A percentile compares a stretch with the other conserved stretches of the same genome.
Evolutionary conservation across 2,888 invertebrate species (phyloP).

Genomic region (Volucella zonaria): DNA sequence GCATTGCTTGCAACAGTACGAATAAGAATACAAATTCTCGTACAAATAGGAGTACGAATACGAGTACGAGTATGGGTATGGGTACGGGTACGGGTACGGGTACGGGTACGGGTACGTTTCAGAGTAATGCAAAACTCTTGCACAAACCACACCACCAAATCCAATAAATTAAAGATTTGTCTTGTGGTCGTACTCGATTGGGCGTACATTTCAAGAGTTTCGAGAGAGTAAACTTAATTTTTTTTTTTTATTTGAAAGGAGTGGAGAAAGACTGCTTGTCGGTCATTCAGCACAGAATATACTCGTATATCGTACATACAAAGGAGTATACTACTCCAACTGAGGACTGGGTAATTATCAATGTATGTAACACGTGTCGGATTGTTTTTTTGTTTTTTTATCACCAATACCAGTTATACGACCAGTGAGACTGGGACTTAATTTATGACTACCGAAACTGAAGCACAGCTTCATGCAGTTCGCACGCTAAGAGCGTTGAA

Average conservation of each 20-base stretch:
- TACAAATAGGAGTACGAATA: too few species aligned
- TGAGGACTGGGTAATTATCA: constrained; percentile 40
- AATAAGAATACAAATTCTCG: too few species aligned
- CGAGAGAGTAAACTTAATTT: constrained; percentile 26
- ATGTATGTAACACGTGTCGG: constrained; percentile 64
- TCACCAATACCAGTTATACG: constrained; percentile 4
- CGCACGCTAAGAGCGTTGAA: constrained; percentile 22
- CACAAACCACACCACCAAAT: constrained; percentile 51
- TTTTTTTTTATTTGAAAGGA: constrained; percentile 30
- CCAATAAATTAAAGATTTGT: constrained; percentile 72
- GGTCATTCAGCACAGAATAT: constrained; percentile 11
- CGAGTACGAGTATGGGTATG: too few species aligned
- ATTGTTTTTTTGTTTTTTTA: neutral
- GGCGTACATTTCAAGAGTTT: constrained; percentile 39
- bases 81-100: too few species aligned
- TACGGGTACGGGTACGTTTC: too few species aligned
- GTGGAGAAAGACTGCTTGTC: constrained; percentile 31
- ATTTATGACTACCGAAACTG: constrained; percentile 56
- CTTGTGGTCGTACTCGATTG: constrained; percentile 53
- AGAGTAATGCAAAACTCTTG: neutral
- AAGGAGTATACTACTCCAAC: constrained; percentile 1
- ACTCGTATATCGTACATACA: neutral
- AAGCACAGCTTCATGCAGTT: constrained; percentile 57
- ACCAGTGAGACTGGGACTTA: constrained; percentile 23
- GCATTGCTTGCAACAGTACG: constrained; percentile 62